phyloP scores from a whole-genome alignment of 2,113 vertebrate genomes.

The Dipodomys ordii region DNA sequence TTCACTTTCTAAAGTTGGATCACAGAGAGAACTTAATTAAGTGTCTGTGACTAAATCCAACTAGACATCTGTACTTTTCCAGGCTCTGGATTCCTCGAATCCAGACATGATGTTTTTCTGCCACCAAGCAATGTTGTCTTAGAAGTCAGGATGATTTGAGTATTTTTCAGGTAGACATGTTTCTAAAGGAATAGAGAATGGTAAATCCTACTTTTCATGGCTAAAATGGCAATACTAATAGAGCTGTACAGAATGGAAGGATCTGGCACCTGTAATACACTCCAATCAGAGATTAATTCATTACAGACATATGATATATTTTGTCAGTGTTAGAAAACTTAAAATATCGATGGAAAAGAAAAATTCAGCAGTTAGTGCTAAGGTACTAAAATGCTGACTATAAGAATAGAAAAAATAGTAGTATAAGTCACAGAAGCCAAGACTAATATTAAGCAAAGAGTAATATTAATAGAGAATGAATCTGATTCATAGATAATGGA shows the following conservation, averaged over 20 bases:
- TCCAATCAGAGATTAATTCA: too few relatives aligned
- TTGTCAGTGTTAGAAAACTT: background rate
- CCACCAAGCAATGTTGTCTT: background rate
- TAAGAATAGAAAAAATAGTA: background rate
- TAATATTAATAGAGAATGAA: background rate
- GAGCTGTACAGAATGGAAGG: background rate
- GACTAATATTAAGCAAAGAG: background rate
- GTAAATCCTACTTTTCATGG: background rate
- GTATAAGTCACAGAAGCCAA: background rate
- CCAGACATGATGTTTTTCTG: background rate
- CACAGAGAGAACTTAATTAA: background rate
- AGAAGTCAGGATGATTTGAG: background rate
- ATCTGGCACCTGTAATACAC: background rate
- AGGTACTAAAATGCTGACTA: background rate
- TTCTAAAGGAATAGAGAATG: background rate
- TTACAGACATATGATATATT: background rate
- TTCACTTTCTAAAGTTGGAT: constrained; percentile 16
- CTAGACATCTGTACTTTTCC: background rate
- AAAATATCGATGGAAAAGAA: background rate
- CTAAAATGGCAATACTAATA: background rate
- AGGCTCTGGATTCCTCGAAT: background rate
- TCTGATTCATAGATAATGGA: background rate
- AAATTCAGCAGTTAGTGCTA: background rate
- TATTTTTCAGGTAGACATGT: background rate
- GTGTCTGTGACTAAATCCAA: background rate